Conservation (phyloP, 2,113 vertebrate genomes). For the Misgurnus mizolepis region DNA sequence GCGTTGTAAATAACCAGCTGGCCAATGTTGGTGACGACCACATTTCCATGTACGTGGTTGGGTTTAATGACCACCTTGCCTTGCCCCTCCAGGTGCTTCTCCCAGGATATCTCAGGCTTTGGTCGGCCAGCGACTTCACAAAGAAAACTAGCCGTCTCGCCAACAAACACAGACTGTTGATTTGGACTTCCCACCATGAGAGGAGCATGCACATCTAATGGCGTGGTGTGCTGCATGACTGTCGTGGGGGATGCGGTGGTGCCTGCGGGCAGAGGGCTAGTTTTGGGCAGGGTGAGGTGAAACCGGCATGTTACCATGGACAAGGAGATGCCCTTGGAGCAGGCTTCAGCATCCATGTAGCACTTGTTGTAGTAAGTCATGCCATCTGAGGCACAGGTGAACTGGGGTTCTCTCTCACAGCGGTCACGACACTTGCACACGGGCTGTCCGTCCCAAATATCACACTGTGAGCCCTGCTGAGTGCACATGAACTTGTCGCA, state of each 20-base stretch:
- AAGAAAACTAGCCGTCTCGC: constrained; percentile 92
- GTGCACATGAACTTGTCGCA: constrained; percentile 90
- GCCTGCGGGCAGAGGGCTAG: constrained; percentile 79
- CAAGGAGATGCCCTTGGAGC: constrained; percentile 88
- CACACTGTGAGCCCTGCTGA: constrained; percentile 94
- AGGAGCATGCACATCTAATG: constrained; percentile 73
- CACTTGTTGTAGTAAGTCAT: constrained; percentile 99
- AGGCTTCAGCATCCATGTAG: constrained; percentile 98
- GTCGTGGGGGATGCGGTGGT: constrained; percentile 79
- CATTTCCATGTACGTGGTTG: constrained; percentile 88
- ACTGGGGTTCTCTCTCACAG: constrained; percentile 94
- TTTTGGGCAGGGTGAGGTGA: constrained; percentile 90
- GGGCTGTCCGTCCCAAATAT: constrained; percentile 93
- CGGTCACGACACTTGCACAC: constrained; percentile 94
- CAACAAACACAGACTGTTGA: constrained; percentile 79
- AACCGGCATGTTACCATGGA: constrained; percentile 88
- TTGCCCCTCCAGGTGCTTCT: constrained; percentile 81
- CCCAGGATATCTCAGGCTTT: constrained; percentile 90
- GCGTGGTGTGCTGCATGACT: constrained; percentile 75
- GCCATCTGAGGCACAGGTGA: constrained; percentile 95
- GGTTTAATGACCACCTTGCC: constrained; percentile 86
- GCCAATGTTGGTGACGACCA: constrained; percentile 92
- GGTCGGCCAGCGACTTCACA: constrained; percentile 85
- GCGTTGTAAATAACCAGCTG: constrained; percentile 96
- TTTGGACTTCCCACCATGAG: constrained; percentile 74